Evolutionary conservation across 2,888 invertebrate species (phyloP), one percentile per base, ranked within the genome.

Genomic region (Chelonus formosanus): DNA sequence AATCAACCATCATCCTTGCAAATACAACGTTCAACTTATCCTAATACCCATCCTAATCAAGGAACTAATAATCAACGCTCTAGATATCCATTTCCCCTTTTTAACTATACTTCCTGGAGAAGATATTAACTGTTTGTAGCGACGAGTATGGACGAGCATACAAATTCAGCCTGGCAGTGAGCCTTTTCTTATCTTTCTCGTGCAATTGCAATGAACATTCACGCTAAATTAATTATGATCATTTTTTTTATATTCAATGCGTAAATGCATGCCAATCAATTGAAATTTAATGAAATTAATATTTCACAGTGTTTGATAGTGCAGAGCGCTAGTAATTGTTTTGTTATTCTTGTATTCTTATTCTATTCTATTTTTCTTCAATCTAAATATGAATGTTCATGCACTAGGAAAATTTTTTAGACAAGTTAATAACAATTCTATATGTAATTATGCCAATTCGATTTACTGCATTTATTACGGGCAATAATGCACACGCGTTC

Each of bases 71-170:
- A 75, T n/a, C 74, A 69, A 65, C 69, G 74, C 20, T 78, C 81
- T 67, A 77, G 81, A 66, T 82, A 79, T 69, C 81, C 81, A 40
- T 81, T 82, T 67, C 80, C 83, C 40, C 83, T 80, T 71, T 75
- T 81, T 50, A 78, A 79, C 69, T 81, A 81, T 69, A 73, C 81
- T 48, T 81, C 81, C 47, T 83, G 81, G 66, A 78, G 80, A 70
- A 78, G 83, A 75, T 83, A 79, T 72, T 82, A 73, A 79, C 47
- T 35, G 54, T 54, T 36, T 35, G 54, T 54, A 36, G 35, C 20
- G 54, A 54, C 35, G 54, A 35, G 54, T 54, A 36, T 35, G 54
- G 36, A 36, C 36, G 54, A 54, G 54, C 54, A n/a, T 54, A 57
- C 20, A 43, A 69, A 68, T 67, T 66, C 69, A 68, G 68, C 72